Base-by-base conservation (phyloP, 2,113 vertebrate genomes). In the Scopus umbretta region DNA sequence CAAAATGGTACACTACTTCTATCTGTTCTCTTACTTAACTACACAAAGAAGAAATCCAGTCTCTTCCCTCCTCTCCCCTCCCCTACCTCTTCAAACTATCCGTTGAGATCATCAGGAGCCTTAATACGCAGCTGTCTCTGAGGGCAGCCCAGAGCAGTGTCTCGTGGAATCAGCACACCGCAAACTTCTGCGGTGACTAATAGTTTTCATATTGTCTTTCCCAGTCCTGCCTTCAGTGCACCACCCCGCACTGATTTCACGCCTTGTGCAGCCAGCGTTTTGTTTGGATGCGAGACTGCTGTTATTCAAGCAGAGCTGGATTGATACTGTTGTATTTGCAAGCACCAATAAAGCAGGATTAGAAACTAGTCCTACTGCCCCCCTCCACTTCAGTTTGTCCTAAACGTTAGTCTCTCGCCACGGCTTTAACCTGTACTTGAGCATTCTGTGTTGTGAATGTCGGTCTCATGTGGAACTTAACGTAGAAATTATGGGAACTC, bases 111-210 rank as follows among this genome's bases (percentile, higher is more conserved):
- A 49, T 88, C 45, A 56, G 42, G 56, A 90, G 56, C 68, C 66
- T 71, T 85, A 75, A 82, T 80, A 56, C 0, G 1, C 62, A 61
- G 78, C 36, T 67, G 66, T 55, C 1, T 0, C 59, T 38, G 47
- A 70, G 59, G 58, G 61, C 75, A 81, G 87, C 95, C 85, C 75
- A 71, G 43, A 76, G 73, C 76, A 67, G 62, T 56, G 36, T 90
- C 67, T 74, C 0, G 1, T 68, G 65, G 49, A 86, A 95, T 67
- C 67, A 49, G 81, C 84, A 43, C 17, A 9, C 83, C 7, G 30
- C 72, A 95, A 97, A 97, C 91, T 97, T 96, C 65, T 59, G 17
- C 0, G 2, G 83, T 84, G 92, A 88, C 88, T 91, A 74, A 74
- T 71, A 95, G 78, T 92, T 94, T 80, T 85, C 70, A 45, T 93